Base-by-base conservation (phyloP, 2,888 invertebrate genomes). In the Latrodectus elegans region DNA sequence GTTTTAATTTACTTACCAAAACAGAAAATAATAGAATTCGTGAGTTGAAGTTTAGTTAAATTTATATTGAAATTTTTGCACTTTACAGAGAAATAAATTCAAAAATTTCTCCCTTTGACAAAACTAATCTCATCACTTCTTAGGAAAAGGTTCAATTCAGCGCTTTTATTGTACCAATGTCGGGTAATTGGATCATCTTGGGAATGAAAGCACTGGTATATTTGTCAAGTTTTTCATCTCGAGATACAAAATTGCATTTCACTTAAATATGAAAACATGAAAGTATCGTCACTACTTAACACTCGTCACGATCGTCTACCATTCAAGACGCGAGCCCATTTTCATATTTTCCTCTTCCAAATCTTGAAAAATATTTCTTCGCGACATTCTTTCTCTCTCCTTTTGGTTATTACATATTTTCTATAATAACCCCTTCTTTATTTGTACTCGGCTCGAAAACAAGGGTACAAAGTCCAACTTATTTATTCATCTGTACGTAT, bases 221-320 rank as follows among this genome's bases (percentile, higher is more conserved):
- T 60, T 60, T 60, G 12, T 12, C n/a, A n/a, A 60, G 60, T n/a
- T 60, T 60, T 60, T 60, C 60, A 60, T 60, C 12, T 60, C 60
- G 12, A 60, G n/a, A 60, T 15, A 60, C n/a, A n/a, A 60, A 60
- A 60, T 60, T 60, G 60, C 60, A 60, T 60, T 60, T 60, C 60
- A 60, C 60, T 60, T 60, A 60, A 60, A 60, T 60, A 60, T 60
- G 60, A 60, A 60, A 60, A 60, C 60, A 60, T 12, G 60, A 60
- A 60, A 60, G 60, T 60, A 38, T 60, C 12, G 60, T 60, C 60
- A 15, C 60, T 60, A 60, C 60, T 60, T 60, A 60, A 60, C 60
- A 60, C 60, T 10, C n/a, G 60, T 60, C 60, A 60, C 60, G 60
- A 60, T 15, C 60, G n/a, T n/a, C 6, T n/a, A 15, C n/a, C n/a